Conservation (phyloP, 2,888 invertebrate species). For the Alviniconcha strummeri region DNA sequence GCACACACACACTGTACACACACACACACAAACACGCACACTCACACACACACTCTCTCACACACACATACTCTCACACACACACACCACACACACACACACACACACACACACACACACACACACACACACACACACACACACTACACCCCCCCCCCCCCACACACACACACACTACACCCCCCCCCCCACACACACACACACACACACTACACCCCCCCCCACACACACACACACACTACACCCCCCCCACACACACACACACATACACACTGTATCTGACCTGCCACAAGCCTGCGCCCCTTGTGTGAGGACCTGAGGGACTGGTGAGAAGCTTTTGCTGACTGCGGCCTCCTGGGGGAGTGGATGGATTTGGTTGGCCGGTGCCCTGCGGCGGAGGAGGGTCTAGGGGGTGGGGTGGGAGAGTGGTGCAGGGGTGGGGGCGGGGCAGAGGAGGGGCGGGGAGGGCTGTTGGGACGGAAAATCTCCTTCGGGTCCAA, state of each 20-base stretch:
- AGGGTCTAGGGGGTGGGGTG: constrained; percentile 30
- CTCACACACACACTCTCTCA: not conserved
- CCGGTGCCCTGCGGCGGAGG: constrained; percentile 10
- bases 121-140: not conserved
- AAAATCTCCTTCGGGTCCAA: constrained; percentile 55
- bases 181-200: not conserved
- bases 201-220: not conserved
- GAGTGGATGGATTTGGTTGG: constrained; percentile 11
- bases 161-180: not conserved
- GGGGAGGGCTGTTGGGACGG: constrained; percentile 47
- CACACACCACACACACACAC: not conserved
- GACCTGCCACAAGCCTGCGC: constrained; percentile 36
- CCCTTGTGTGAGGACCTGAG: constrained; percentile 28
- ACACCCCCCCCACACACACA: not conserved
- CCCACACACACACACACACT: not conserved
- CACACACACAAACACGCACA: not conserved
- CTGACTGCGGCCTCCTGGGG: constrained; percentile 38
- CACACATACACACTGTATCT: not conserved
- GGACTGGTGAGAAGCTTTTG: constrained; percentile 21
- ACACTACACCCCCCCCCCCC: no score
- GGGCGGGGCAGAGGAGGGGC: constrained; percentile 38
- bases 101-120: not conserved
- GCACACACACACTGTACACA: not conserved
- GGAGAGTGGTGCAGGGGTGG: not conserved
- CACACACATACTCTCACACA: not conserved